Evolutionary conservation across 2,888 invertebrate genomes (phyloP).

Genomic region (Xylota sylvarum): DNA sequence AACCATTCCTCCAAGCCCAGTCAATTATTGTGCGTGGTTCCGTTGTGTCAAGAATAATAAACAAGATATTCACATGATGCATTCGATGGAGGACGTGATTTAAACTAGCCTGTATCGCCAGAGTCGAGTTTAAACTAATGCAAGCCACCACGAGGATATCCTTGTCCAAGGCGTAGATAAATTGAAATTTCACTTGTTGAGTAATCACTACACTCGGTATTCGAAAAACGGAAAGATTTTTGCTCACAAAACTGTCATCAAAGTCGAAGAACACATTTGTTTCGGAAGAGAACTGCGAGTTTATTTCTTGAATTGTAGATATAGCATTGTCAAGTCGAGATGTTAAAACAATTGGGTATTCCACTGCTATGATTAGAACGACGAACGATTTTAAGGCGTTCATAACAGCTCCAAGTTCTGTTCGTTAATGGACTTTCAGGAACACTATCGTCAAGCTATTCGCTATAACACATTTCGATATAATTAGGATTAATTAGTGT

Average conservation of each 20-base stretch:
- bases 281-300: slow-evolving; percentile 13
- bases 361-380: neutral
- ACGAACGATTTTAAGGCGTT: neutral
- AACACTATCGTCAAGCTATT: no score
- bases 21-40: slow-evolving; percentile 15
- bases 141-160: slow-evolving; percentile 28
- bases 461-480: neutral
- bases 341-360: neutral
- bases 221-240: neutral
- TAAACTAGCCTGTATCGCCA: slow-evolving; percentile 1
- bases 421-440: neutral
- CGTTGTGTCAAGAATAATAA: slow-evolving; percentile 20
- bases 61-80: slow-evolving; percentile 42
- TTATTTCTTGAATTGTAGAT: slow-evolving; percentile 16
- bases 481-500: neutral
- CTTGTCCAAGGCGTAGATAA: slow-evolving; percentile 22
- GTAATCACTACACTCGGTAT: slow-evolving; percentile 32
- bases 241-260: neutral
- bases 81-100: slow-evolving; percentile 38
- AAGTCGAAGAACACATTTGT: slow-evolving; percentile 49
- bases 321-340: neutral
- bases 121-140: neutral
- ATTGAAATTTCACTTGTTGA: slow-evolving; percentile 21
- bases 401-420: neutral
- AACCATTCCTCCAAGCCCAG: slow-evolving; percentile 50